Base-by-base conservation (phyloP, 1,140 invertebrate species). In the Drosophila triauraria region DNA sequence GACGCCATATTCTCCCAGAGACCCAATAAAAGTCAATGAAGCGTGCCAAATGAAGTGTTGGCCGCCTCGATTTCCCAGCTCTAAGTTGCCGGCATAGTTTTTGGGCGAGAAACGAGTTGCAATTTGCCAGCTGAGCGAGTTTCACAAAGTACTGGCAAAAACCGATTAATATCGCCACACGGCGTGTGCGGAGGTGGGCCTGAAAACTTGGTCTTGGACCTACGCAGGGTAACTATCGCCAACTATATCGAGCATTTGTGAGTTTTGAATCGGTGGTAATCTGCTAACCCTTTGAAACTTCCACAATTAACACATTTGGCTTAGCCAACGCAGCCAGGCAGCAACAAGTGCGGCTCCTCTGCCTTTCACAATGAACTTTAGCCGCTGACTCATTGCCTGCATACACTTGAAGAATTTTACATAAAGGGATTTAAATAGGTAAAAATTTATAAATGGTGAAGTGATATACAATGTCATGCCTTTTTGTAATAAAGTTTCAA, bases 251-350 rank as follows among this genome's bases (percentile, higher is more conserved):
- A 30, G 38, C 64, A 47, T 60, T 60, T 74, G 30, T 30, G 54
- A 74, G 67, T 72, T 74, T 60, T 43, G 43, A 74, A 60, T 60
- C 70, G 38, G 38, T 40, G 25, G 38, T 72, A 72, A 72, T 70
- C 67, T 42, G 54, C 44, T 72, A 72, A 60, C 46, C 68, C 53
- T 71, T 59, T 47, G 8, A 59, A 79, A 82, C 75, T 79, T 75
- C 4, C 75, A 67, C 70, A 83, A 83, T 83, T 83, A 83, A 83
- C 80, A 83, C 70, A 70, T 83, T 83, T 59, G 75, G 44, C 50
- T 42, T 56, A 56, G 13, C 35, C 23, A 76, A 35, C 75, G 50
- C 47, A 32, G 42, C 25, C 38, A 44, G 30, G 23, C 50, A 65
- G 78, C 78, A 75, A 69, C 78, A 80, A 80, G 78, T 80, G 78